Evolutionary conservation across 2,888 invertebrate genomes (phyloP), one percentile per base, ranked within the genome.

Genomic region (Pheosia tremula): DNA sequence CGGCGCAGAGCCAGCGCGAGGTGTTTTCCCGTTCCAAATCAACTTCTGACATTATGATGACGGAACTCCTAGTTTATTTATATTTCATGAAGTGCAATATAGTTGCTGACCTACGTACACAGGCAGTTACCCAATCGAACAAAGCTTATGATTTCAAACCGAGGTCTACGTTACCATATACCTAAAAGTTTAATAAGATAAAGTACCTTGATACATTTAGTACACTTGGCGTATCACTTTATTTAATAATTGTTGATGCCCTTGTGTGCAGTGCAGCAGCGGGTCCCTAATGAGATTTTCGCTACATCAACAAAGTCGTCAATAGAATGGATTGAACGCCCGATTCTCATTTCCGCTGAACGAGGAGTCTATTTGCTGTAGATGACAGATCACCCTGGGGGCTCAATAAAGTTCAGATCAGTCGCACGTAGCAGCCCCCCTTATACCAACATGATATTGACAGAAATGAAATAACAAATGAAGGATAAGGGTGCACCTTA

Each of bases 311-410:
- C 13, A 36, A 58, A 47, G 59, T 59, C 52, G 55, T 41, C 36
- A 53, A 57, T 54, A 39, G 78, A 74, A 81, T 71, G 70, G 63
- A 74, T 70, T 71, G 68, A 61, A 68, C 71, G 69, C 67, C 60
- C 58, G 58, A 63, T 63, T 74, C 78, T 81, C 77, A 84, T 83
- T 84, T 85, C 84, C 84, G 77, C 66, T 59, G 65, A 70, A 68
- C 59, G 60, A 68, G 68, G 72, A 66, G 36, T 62, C 66, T 71
- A 72, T 76, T 79, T 72, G 71, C 74, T 80, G 81, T 61, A 61
- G 64, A 72, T 83, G 82, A 82, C 81, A 74, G 75, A 67, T 75
- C 77, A 66, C 72, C 74, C 73, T 61, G 63, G 76, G 78, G 76
- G 75, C 60, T 64, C 64, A 74, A 68, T 71, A 60, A 67, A 70